A percentile compares a stretch with the other conserved stretches of the same genome.
phyloP scores from a whole-genome alignment of 2,797 vertebrate genomes.

The Rhabdophis nuchalis region DNA sequence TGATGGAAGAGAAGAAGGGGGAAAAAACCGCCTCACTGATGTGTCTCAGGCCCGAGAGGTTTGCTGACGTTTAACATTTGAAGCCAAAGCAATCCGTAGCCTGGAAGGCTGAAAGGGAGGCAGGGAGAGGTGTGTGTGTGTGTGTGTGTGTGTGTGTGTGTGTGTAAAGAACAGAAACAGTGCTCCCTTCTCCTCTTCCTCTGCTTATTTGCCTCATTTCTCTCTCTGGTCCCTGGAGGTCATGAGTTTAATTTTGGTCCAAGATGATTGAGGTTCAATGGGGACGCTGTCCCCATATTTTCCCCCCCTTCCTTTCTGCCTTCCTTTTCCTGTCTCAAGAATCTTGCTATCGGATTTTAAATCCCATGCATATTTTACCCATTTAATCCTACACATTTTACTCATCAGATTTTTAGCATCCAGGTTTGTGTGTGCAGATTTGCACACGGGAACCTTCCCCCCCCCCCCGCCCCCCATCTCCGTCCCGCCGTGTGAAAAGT shows the following conservation, averaged over 20 bases:
- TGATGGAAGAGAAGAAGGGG: neutral
- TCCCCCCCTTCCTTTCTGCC: neutral
- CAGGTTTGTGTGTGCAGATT: neutral
- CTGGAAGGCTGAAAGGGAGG: neutral
- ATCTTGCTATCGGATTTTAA: neutral
- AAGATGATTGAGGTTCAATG: neutral
- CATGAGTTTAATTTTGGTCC: fast-evolving
- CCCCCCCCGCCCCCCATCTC: fast-evolving
- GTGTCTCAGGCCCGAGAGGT: neutral
- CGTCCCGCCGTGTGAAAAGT: neutral
- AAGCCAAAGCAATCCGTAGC: neutral
- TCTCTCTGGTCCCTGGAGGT: neutral
- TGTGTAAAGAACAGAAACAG: neutral
- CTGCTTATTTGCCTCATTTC: neutral
- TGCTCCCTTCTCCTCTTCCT: neutral
- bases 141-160: neutral
- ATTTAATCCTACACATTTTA: neutral
- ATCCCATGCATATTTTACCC: neutral
- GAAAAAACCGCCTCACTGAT: no score
- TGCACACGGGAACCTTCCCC: neutral
- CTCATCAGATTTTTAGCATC: neutral
- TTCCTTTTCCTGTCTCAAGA: neutral
- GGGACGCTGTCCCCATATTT: neutral
- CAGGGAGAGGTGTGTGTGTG: neutral
- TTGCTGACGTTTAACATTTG: slow-evolving; percentile 29